Percentiles rank a stretch among this genome's conserved stretches.
Conservation (phyloP, 2,888 invertebrate genomes). For the Flexamia atlantica region DNA sequence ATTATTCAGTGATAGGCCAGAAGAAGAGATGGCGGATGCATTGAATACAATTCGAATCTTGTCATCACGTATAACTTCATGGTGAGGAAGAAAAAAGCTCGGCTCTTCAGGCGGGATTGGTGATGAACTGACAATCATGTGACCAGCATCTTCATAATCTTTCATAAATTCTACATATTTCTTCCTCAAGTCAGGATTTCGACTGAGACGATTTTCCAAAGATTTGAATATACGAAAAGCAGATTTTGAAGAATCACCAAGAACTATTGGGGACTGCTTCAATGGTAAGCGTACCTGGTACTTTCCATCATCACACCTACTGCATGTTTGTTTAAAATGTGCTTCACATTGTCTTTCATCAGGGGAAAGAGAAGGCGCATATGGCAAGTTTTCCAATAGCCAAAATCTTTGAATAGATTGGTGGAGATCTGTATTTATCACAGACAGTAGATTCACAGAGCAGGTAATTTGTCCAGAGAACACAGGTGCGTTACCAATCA, state of each 20-base stretch:
- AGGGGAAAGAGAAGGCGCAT: too few relatives aligned
- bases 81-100: conserved; percentile 47
- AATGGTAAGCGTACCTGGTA: too few relatives aligned
- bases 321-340: too few relatives aligned
- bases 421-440: too few relatives aligned
- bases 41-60: conserved; percentile 45
- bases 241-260: conserved; percentile 5
- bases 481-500: background rate
- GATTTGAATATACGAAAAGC: conserved; percentile 19
- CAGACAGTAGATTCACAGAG: conserved; percentile 1
- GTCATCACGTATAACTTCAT: conserved; percentile 51
- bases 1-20: conserved; percentile 29
- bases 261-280: conserved; percentile 12
- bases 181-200: background rate
- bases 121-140: background rate
- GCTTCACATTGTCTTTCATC: too few relatives aligned
- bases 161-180: conserved; percentile 30
- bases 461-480: too few relatives aligned
- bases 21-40: background rate
- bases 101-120: background rate
- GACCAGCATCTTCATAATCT: conserved; percentile 9
- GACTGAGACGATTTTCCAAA: conserved; percentile 13
- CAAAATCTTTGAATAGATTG: too few relatives aligned
- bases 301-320: too few relatives aligned
- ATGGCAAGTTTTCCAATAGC: too few relatives aligned